These are phyloP conservation scores for Punctoribates punctum DNA, from an alignment of 2,888 invertebrate genomes.

Conservation along the genomic window DNA sequence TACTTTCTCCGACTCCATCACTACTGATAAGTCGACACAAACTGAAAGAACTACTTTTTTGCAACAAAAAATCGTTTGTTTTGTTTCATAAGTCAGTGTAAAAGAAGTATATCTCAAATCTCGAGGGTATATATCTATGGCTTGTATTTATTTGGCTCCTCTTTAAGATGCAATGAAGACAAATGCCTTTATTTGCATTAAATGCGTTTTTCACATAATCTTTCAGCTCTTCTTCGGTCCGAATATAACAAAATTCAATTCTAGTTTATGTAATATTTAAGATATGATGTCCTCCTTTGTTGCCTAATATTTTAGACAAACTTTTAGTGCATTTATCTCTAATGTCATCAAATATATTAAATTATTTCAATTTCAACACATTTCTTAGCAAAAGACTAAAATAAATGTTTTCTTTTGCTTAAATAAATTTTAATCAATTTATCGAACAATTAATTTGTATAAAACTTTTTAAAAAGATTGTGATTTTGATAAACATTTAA, in stretches of 20 bases:
- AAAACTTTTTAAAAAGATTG: no score
- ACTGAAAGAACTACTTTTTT: neutral
- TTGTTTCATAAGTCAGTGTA: neutral
- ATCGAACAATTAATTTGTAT: no score
- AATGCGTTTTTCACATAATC: constrained; percentile 20
- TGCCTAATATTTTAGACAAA: neutral
- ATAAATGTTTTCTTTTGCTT: neutral
- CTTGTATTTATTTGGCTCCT: constrained; percentile 21
- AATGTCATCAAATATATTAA: neutral
- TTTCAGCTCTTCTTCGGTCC: constrained; percentile 2
- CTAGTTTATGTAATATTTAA: no score
- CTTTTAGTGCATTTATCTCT: neutral
- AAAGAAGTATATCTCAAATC: constrained; percentile 19
- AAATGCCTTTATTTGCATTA: constrained; percentile 22
- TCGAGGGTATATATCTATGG: constrained; percentile 15
- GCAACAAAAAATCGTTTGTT: neutral
- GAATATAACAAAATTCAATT: constrained; percentile 8
- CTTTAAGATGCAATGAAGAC: constrained; percentile 34
- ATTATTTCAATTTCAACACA: neutral
- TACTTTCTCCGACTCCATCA: neutral
- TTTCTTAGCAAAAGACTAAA: neutral
- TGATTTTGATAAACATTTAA: no score
- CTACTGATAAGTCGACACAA: neutral
- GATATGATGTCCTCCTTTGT: neutral
- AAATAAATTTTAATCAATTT: neutral